Evolutionary conservation across 2,888 invertebrate genomes (phyloP).

Genomic region (Eudemis profundana): DNA sequence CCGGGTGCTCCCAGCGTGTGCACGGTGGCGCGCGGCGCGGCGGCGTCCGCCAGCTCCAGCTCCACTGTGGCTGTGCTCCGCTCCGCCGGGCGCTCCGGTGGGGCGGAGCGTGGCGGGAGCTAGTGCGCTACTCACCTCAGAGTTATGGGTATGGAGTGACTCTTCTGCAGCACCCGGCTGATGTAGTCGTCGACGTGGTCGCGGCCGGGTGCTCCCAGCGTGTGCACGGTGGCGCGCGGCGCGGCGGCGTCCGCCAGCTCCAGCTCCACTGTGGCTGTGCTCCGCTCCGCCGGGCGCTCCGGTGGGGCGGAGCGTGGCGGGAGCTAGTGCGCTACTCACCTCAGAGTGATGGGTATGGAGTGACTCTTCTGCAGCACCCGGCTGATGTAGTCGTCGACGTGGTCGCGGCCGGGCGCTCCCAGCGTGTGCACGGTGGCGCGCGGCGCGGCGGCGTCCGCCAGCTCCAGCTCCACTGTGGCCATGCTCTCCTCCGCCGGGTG

Average conservation of each 20-base stretch:
- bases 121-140: too few species aligned
- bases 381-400: constrained; percentile 79
- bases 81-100: too few species aligned
- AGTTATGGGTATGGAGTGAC: background rate
- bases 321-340: constrained; percentile 82
- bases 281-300: too few species aligned
- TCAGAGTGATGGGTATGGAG: constrained; percentile 96
- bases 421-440: constrained; percentile 91
- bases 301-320: too few species aligned
- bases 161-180: constrained; percentile 1
- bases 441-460: constrained; percentile 92
- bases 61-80: too few species aligned
- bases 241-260: background rate
- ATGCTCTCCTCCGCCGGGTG: constrained; percentile 97
- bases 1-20: too few species aligned
- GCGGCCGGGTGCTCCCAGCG: background rate
- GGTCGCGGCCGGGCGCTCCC: constrained; percentile 72
- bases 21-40: too few species aligned
- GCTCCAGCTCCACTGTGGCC: constrained; percentile 95
- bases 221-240: too few species aligned
- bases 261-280: too few species aligned
- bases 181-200: background rate
- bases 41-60: too few species aligned
- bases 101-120: too few species aligned
- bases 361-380: constrained; percentile 92